Percentiles rank a stretch among this genome's conserved stretches.
Conservation (phyloP, 2,797 vertebrate genomes). For the Macropus fuliginosus region DNA sequence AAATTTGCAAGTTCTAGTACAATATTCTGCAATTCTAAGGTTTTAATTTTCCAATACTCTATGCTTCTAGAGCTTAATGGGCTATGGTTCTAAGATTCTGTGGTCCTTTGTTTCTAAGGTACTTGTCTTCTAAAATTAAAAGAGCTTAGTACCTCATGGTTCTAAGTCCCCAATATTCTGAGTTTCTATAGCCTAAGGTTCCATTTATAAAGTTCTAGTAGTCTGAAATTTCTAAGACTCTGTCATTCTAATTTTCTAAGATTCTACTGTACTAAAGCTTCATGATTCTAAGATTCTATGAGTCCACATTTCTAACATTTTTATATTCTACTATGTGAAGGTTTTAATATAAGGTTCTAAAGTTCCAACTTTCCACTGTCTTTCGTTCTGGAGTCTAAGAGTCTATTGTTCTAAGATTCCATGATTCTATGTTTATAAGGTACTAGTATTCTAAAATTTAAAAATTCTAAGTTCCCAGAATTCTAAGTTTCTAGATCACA, state of each 20-base stretch:
- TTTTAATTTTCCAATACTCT: not conserved
- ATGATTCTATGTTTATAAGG: not conserved
- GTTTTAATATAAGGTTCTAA: not conserved
- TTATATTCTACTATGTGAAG: not conserved
- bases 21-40: not conserved
- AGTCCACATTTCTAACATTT: not conserved
- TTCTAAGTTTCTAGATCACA: not conserved
- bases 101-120: not conserved
- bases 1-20: not conserved
- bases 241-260: not conserved
- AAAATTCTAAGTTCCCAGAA: not conserved
- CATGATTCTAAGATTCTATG: not conserved
- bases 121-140: not conserved
- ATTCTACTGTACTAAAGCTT: not conserved
- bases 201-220: not conserved
- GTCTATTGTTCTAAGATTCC: not conserved
- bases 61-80: not conserved
- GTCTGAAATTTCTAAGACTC: not conserved
- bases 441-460: not conserved
- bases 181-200: not conserved
- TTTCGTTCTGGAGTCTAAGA: not conserved
- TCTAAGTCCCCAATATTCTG: not conserved
- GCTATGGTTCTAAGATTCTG: not conserved
- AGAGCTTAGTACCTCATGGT: not conserved
- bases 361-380: not conserved